phyloP scores from a whole-genome alignment of 2,888 invertebrate genomes.

The Thera britannica region DNA sequence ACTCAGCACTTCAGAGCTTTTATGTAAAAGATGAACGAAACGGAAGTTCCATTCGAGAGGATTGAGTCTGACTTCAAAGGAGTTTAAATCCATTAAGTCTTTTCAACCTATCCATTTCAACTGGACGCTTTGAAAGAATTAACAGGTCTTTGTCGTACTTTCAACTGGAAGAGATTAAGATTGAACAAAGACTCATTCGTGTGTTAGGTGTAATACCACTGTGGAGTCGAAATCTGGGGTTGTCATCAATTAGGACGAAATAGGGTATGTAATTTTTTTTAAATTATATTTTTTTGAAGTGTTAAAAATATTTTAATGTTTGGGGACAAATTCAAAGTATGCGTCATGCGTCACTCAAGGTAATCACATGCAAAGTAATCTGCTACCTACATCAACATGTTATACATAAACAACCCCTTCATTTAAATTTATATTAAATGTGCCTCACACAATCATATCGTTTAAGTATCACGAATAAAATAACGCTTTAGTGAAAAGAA shows the following conservation, averaged over 20 bases:
- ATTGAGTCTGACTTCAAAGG: conserved; percentile 37
- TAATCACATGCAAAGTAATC: too few relatives aligned
- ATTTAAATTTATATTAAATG: too few relatives aligned
- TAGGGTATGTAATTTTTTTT: too few relatives aligned
- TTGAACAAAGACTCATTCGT: conserved; percentile 10
- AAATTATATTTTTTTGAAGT: too few relatives aligned
- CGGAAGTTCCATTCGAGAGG: conserved; percentile 35
- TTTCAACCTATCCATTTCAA: conserved; percentile 39
- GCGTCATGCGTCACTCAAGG: too few relatives aligned
- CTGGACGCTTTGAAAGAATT: conserved; percentile 33
- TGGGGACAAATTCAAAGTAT: too few relatives aligned
- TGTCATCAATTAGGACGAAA: background rate
- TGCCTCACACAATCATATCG: too few relatives aligned
- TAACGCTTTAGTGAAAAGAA: conserved; percentile 1
- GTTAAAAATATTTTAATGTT: too few relatives aligned
- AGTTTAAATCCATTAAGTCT: conserved; percentile 44
- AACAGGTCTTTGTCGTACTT: conserved; percentile 31
- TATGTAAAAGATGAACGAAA: conserved; percentile 36
- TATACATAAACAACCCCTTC: too few relatives aligned
- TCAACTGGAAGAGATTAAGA: conserved; percentile 34
- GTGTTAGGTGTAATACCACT: background rate
- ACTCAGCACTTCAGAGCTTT: conserved; percentile 28
- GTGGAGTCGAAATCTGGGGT: background rate
- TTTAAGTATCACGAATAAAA: background rate
- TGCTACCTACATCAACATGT: too few relatives aligned